A percentile compares a stretch with the other conserved stretches of the same genome.
Conservation (phyloP, 2,113 vertebrate species). For the Psophia crepitans region DNA sequence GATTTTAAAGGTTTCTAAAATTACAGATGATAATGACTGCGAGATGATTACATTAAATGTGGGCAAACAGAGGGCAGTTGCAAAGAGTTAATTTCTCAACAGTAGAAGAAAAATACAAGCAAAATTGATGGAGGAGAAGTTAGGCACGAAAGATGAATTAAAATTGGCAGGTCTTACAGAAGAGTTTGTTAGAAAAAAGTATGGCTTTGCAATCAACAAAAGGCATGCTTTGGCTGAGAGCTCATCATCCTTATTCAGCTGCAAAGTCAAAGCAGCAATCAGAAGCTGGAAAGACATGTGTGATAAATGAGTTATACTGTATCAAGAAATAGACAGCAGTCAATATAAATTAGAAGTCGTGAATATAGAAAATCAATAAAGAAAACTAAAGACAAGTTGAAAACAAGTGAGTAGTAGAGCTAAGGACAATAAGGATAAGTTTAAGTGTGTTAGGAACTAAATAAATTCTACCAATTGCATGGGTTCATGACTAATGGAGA, state of each 20-base stretch:
- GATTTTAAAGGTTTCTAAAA: slow-evolving; percentile 46
- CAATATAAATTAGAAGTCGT: slow-evolving; percentile 6
- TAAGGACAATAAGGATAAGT: background rate
- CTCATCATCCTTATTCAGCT: slow-evolving; percentile 38
- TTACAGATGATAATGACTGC: background rate
- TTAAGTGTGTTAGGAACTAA: background rate
- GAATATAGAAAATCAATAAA: background rate
- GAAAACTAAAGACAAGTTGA: background rate
- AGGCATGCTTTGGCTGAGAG: slow-evolving; percentile 7
- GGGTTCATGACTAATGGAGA: background rate
- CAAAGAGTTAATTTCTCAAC: slow-evolving; percentile 41
- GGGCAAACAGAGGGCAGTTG: slow-evolving; percentile 54
- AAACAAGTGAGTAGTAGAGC: background rate
- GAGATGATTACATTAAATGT: slow-evolving; percentile 29
- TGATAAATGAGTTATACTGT: background rate
- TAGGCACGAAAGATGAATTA: slow-evolving; percentile 13
- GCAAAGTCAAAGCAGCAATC: slow-evolving; percentile 51
- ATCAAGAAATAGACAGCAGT: background rate
- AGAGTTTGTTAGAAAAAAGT: background rate
- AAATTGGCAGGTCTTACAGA: slow-evolving; percentile 26
- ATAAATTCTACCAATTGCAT: background rate
- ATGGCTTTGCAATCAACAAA: slow-evolving; percentile 24
- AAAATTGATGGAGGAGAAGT: slow-evolving; percentile 1
- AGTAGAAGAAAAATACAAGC: slow-evolving; percentile 22
- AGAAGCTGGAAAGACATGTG: background rate